Evolutionary conservation across 2,888 invertebrate species (phyloP).

Genomic region (Drosophila testacea): DNA sequence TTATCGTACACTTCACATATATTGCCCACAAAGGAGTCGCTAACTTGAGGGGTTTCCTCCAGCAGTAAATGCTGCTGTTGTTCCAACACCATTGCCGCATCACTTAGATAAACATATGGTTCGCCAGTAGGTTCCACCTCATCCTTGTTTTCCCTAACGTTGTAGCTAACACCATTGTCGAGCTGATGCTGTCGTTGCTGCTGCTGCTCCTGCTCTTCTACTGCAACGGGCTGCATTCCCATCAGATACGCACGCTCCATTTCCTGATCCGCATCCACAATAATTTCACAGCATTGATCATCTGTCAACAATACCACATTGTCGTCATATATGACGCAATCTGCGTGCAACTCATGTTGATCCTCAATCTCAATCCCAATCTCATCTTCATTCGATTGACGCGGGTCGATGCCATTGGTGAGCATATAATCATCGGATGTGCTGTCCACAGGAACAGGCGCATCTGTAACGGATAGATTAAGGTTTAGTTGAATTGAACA

Average conservation of each 20-base stretch:
- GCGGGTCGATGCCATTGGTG: slow-evolving; percentile 38
- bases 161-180: slow-evolving; percentile 29
- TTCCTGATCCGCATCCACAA: slow-evolving; percentile 49
- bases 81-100: slow-evolving; percentile 59
- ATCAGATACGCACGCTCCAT: slow-evolving; percentile 51
- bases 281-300: slow-evolving; percentile 67
- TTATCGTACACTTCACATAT: slow-evolving; percentile 69
- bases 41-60: slow-evolving; percentile 42
- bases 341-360: slow-evolving; percentile 12
- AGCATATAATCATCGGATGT: slow-evolving; percentile 32
- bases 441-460: slow-evolving; percentile 24
- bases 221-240: slow-evolving; percentile 18
- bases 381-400: slow-evolving; percentile 27
- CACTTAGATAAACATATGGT: slow-evolving; percentile 65
- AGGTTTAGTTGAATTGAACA: not conserved
- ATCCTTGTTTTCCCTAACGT: slow-evolving; percentile 33
- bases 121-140: slow-evolving; percentile 22
- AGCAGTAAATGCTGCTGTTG: slow-evolving; percentile 40
- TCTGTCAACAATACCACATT: slow-evolving; percentile 57
- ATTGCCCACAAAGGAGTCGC: slow-evolving; percentile 54
- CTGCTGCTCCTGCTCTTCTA: slow-evolving; percentile 25
- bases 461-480: slow-evolving; percentile 21
- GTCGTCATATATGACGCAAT: slow-evolving; percentile 65
- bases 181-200: slow-evolving; percentile 1
- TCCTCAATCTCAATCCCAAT: slow-evolving; percentile 16